These are phyloP conservation scores for Boulengeromyrus knoepffleri DNA, from an alignment of 2,113 vertebrate genomes.

Conservation along the genomic window DNA sequence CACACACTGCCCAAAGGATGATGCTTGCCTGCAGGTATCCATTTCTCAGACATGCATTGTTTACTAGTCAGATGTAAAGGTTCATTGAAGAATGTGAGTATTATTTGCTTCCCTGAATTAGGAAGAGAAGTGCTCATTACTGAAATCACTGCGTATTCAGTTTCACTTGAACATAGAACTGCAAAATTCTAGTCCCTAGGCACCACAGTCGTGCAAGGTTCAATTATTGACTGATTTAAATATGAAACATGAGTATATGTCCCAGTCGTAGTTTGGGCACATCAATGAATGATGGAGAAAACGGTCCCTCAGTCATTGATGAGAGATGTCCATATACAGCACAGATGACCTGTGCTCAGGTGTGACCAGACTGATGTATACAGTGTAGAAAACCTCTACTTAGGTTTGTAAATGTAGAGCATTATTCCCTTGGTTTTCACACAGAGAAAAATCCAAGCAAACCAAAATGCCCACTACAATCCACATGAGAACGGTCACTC, in stretches of 20 bases:
- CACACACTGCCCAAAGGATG: not conserved
- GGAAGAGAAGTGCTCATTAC: not conserved
- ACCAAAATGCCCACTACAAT: too few relatives aligned
- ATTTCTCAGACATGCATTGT: not conserved
- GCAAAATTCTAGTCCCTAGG: not conserved
- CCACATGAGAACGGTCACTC: too few relatives aligned
- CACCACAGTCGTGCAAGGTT: not conserved
- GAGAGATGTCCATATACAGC: not conserved
- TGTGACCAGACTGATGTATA: not conserved
- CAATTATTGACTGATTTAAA: not conserved
- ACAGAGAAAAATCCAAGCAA: too few relatives aligned
- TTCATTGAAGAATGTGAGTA: not conserved
- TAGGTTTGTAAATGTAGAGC: too few relatives aligned
- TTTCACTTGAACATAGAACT: not conserved
- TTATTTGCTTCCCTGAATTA: not conserved
- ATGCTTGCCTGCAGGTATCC: not conserved
- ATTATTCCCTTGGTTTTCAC: too few relatives aligned
- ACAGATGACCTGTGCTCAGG: not conserved
- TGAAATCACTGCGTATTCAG: not conserved
- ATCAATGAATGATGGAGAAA: not conserved
- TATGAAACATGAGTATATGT: not conserved
- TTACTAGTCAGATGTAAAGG: not conserved
- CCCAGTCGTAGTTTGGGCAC: not conserved
- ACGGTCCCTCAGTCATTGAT: not conserved
- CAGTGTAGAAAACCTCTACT: not conserved